A percentile compares a stretch with the other conserved stretches of the same genome.
Evolutionary conservation across 1,140 invertebrate genomes (phyloP).

Genomic region (Drosophila tropicalis): DNA sequence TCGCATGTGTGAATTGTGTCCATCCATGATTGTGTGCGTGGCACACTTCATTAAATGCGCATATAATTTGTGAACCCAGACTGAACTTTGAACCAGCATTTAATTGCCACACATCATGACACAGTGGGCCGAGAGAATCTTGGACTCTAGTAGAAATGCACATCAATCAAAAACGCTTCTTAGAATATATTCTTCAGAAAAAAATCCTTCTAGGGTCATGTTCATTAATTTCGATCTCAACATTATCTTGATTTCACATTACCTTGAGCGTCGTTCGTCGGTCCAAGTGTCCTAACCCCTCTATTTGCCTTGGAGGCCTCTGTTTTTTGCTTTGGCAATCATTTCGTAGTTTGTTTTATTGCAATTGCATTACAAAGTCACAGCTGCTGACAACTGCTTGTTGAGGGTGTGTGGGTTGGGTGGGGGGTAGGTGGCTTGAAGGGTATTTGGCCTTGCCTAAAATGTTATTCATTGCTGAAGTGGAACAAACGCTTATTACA

Average conservation of each 20-base stretch:
- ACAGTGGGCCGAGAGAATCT: background rate
- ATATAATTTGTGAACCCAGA: conserved; percentile 61
- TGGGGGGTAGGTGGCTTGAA: background rate
- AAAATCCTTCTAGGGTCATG: no score
- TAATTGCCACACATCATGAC: conserved; percentile 48
- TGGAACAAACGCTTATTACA: conserved; percentile 69
- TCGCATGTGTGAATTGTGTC: conserved; percentile 59
- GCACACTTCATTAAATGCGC: conserved; percentile 72
- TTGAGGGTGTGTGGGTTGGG: background rate
- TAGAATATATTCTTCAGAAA: background rate
- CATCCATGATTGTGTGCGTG: conserved; percentile 28
- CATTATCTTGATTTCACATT: no score
- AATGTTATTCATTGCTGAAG: conserved; percentile 63
- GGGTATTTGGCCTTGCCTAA: conserved; percentile 17
- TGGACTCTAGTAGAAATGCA: background rate
- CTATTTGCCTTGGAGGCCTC: background rate
- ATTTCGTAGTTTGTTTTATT: conserved; percentile 62
- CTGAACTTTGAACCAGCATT: conserved; percentile 60
- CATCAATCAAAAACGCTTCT: background rate
- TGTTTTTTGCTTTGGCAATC: conserved; percentile 22
- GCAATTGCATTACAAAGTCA: conserved; percentile 65
- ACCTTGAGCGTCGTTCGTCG: no score
- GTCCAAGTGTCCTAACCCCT: no score
- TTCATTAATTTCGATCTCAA: no score
- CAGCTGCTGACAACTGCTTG: conserved; percentile 47